Conservation (phyloP, 2,797 vertebrate species). For the Bucorvus abyssinicus region DNA sequence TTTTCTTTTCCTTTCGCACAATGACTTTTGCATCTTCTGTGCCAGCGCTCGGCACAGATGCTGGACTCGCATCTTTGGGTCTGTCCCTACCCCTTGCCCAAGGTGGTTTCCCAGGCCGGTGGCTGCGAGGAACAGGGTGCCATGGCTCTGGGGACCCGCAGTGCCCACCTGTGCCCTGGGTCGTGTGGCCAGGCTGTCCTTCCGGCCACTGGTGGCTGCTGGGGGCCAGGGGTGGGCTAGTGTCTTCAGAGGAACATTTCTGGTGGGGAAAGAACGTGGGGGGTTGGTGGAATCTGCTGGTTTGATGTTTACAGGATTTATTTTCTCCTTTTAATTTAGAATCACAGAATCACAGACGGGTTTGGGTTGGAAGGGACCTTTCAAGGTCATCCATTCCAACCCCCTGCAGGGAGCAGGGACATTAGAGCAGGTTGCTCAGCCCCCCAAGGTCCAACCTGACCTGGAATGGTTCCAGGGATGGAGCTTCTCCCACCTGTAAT, state of each 20-base stretch:
- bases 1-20: background rate
- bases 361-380: background rate
- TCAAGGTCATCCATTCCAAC: background rate
- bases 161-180: accelerated
- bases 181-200: background rate
- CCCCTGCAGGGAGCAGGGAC: no score
- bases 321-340: background rate
- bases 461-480: background rate
- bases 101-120: background rate
- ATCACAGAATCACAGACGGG: background rate
- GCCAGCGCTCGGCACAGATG: accelerated
- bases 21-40: background rate
- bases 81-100: background rate
- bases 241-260: background rate
- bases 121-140: accelerated
- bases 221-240: background rate
- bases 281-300: background rate
- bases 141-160: background rate
- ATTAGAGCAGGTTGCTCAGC: no score
- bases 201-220: accelerated
- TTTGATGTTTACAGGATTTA: background rate
- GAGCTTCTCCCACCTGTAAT: background rate
- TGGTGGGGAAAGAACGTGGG: background rate
- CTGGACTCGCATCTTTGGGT: background rate
- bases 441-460: background rate